Evolutionary conservation across 2,888 invertebrate species (phyloP).

Genomic region (Acleris emargana): DNA sequence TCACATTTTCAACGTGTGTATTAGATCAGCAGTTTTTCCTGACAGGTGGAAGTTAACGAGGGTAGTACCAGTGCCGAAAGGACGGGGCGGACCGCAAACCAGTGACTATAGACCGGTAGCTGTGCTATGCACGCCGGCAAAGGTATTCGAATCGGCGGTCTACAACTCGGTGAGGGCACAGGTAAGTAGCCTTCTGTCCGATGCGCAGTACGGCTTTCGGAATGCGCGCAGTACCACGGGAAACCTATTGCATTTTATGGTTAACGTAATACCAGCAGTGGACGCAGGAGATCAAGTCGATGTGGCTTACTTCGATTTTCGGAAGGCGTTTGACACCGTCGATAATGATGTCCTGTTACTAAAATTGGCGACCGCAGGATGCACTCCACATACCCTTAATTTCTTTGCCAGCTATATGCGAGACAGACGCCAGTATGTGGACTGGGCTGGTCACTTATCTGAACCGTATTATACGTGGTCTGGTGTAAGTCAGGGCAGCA

Average conservation of each 20-base stretch:
- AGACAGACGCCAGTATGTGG: slow-evolving; percentile 15
- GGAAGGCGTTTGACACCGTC: slow-evolving; percentile 36
- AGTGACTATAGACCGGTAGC: slow-evolving; percentile 21
- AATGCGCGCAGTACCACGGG: slow-evolving; percentile 22
- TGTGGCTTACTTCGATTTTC: slow-evolving; percentile 35
- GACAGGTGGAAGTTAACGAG: slow-evolving; percentile 18
- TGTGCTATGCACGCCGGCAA: slow-evolving; percentile 8
- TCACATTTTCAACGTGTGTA: slow-evolving; percentile 16
- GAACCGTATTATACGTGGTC: no score
- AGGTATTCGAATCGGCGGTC: slow-evolving; percentile 13
- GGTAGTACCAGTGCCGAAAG: slow-evolving; percentile 14
- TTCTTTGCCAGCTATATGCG: slow-evolving; percentile 26
- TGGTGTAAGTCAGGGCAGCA: no score
- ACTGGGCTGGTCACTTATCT: no score
- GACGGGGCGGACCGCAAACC: slow-evolving; percentile 2
- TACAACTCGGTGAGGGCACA: slow-evolving; percentile 3
- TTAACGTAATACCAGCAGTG: slow-evolving; percentile 5
- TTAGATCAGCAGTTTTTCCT: slow-evolving; percentile 5
- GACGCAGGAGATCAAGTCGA: slow-evolving; percentile 31
- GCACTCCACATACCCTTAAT: slow-evolving; percentile 9
- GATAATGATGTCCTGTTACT: slow-evolving; percentile 32
- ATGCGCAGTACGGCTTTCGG: slow-evolving; percentile 30
- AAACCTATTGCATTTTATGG: slow-evolving; percentile 25
- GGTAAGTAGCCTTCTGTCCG: slow-evolving; percentile 8
- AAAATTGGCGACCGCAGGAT: slow-evolving; percentile 34